These are phyloP conservation scores for Aradophagus sp. DNA, from an alignment of 1,140 invertebrate species.

Conservation along the genomic window DNA sequence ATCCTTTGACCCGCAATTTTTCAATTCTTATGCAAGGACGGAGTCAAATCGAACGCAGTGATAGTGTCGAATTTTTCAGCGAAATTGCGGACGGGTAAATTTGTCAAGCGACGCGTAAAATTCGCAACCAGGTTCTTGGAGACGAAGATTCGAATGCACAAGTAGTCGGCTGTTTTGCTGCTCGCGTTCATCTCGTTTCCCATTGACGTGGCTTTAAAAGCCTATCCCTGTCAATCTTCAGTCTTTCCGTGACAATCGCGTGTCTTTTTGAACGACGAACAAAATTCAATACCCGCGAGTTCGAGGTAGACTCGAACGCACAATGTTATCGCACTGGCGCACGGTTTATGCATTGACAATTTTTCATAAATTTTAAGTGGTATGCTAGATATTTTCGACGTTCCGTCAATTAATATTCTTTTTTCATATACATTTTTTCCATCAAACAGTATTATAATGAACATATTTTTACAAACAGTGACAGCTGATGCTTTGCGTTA, in stretches of 20 bases:
- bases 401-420: too few species aligned
- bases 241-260: slow-evolving; percentile 23
- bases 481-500: too few species aligned
- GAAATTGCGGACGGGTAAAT: slow-evolving; percentile 47
- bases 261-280: slow-evolving; percentile 24
- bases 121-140: slow-evolving; percentile 28
- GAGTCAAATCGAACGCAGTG: slow-evolving; percentile 29
- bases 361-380: too few species aligned
- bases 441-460: too few species aligned
- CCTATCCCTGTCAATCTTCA: slow-evolving; percentile 27
- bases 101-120: slow-evolving; percentile 48
- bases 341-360: too few species aligned
- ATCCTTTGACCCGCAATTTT: slow-evolving; percentile 36
- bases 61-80: slow-evolving; percentile 37
- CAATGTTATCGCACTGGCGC: too few species aligned
- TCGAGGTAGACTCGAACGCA: too few species aligned
- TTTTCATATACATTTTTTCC: too few species aligned
- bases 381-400: too few species aligned
- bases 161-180: slow-evolving; percentile 27
- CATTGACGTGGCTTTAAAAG: slow-evolving; percentile 12
- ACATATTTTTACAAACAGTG: too few species aligned
- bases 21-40: slow-evolving; percentile 39
- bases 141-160: slow-evolving; percentile 45
- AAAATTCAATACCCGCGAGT: too few species aligned
- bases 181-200: slow-evolving; percentile 15